phyloP scores from a whole-genome alignment of 2,888 invertebrate species.

The Drosophila colorata region DNA sequence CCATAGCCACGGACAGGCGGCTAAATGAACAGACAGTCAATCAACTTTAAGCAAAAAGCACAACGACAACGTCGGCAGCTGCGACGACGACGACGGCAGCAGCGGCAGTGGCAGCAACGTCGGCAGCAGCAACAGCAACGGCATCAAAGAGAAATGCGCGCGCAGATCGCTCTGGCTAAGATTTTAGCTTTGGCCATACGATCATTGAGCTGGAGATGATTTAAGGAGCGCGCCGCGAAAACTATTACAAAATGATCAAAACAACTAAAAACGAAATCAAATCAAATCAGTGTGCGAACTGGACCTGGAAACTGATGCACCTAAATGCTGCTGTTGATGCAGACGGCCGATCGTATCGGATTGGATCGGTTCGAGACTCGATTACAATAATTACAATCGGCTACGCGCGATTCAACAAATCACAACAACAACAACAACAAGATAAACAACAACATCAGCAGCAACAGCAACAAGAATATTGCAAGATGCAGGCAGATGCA shows the following conservation, averaged over 20 bases:
- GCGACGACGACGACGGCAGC: conserved; percentile 16
- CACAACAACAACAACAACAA: conserved; percentile 50
- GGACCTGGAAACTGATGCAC: conserved; percentile 52
- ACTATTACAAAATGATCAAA: conserved; percentile 77
- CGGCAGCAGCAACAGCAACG: conserved; percentile 9
- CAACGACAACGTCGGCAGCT: conserved; percentile 51
- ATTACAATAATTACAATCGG: conserved; percentile 84
- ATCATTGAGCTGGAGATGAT: conserved; percentile 56
- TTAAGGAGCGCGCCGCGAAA: conserved; percentile 74
- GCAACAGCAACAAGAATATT: conserved; percentile 1
- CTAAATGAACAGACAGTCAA: conserved; percentile 80
- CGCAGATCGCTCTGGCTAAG: conserved; percentile 33
- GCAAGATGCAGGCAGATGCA: conserved; percentile 37
- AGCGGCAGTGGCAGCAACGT: conserved; percentile 17
- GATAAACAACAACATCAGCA: conserved; percentile 6
- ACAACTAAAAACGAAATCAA: conserved; percentile 74
- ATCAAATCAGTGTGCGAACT: conserved; percentile 65
- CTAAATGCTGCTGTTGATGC: conserved; percentile 23
- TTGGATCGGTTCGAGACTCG: conserved; percentile 81
- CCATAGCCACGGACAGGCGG: conserved; percentile 65
- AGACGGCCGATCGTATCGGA: conserved; percentile 71
- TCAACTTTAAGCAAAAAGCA: conserved; percentile 79
- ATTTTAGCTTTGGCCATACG: conserved; percentile 26
- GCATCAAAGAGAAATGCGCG: conserved; percentile 75
- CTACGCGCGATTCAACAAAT: conserved; percentile 82